phyloP scores from a whole-genome alignment of 1,140 invertebrate genomes.

The Zaprionus davidi region DNA sequence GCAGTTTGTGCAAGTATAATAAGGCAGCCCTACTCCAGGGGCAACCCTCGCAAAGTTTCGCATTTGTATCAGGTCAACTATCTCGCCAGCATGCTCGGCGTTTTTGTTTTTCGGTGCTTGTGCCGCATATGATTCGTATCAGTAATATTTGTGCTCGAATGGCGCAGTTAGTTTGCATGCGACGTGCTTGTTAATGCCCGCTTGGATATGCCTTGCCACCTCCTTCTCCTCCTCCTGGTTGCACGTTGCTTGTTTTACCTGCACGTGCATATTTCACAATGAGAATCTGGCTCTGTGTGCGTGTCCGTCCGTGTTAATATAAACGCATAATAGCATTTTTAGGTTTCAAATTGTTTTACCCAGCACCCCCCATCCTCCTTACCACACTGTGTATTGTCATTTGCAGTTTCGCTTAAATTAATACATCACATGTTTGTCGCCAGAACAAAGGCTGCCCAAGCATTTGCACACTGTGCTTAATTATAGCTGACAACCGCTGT shows the following conservation, averaged over 20 bases:
- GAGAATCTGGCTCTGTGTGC: constrained; percentile 4
- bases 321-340: constrained; percentile 80
- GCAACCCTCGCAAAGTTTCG: constrained; percentile 25
- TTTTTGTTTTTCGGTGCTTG: constrained; percentile 41
- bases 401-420: constrained; percentile 66
- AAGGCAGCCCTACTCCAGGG: not conserved
- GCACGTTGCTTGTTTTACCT: constrained; percentile 1
- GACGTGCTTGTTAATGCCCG: constrained; percentile 74
- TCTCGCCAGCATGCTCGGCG: constrained; percentile 38
- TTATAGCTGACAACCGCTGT: constrained; percentile 64
- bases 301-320: constrained; percentile 68
- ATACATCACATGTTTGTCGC: constrained; percentile 65
- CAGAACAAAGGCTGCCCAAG: constrained; percentile 46
- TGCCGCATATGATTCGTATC: constrained; percentile 81
- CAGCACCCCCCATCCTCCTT: not conserved
- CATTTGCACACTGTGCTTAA: constrained; percentile 50
- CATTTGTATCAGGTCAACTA: constrained; percentile 17
- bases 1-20: not conserved
- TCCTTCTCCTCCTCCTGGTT: not conserved
- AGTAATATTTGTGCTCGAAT: constrained; percentile 76
- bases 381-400: not conserved
- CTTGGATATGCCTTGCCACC: constrained; percentile 48
- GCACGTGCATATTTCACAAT: constrained; percentile 27
- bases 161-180: constrained; percentile 76
- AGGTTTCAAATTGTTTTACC: constrained; percentile 75